Conservation (phyloP, 2,113 vertebrate genomes). For the Erythrolamprus reginae region DNA sequence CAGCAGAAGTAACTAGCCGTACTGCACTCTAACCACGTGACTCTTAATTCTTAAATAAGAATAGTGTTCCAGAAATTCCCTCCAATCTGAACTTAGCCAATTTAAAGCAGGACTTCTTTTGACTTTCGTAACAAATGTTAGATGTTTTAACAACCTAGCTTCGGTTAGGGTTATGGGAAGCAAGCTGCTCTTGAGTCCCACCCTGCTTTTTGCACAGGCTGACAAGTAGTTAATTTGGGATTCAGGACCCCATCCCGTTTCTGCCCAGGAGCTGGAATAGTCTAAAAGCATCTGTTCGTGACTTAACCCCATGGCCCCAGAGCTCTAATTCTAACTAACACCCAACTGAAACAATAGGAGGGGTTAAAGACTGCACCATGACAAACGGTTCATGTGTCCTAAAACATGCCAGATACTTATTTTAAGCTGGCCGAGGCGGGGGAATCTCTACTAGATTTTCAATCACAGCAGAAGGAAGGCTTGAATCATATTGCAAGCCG, state of each 20-base stretch:
- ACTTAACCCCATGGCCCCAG: conserved; percentile 63
- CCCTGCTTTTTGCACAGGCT: conserved; percentile 13
- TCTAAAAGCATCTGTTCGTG: conserved; percentile 63
- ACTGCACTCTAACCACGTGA: too few species aligned
- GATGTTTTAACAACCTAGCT: conserved; percentile 48
- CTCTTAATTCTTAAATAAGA: too few species aligned
- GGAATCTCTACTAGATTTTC: not conserved
- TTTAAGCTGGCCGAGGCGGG: conserved; percentile 39
- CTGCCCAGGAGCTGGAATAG: conserved; percentile 23
- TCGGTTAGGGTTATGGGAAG: not conserved
- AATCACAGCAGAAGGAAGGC: not conserved
- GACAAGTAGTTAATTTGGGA: conserved; percentile 49
- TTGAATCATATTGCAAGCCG: not conserved
- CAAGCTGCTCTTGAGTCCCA: conserved; percentile 1
- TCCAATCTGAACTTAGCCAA: not conserved
- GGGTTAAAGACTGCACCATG: conserved; percentile 39
- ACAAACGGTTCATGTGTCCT: conserved; percentile 55
- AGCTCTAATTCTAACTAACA: conserved; percentile 57
- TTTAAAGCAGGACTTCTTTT: not conserved
- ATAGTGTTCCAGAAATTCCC: not conserved
- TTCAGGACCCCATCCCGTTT: conserved; percentile 42
- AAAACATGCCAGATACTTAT: conserved; percentile 38
- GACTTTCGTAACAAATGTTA: conserved; percentile 29
- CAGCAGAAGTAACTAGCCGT: too few species aligned
- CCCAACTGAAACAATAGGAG: conserved; percentile 60